Evolutionary conservation across 1,140 invertebrate species (phyloP), one percentile per base, ranked within the genome.

Genomic region (Colletes latitarsis): DNA sequence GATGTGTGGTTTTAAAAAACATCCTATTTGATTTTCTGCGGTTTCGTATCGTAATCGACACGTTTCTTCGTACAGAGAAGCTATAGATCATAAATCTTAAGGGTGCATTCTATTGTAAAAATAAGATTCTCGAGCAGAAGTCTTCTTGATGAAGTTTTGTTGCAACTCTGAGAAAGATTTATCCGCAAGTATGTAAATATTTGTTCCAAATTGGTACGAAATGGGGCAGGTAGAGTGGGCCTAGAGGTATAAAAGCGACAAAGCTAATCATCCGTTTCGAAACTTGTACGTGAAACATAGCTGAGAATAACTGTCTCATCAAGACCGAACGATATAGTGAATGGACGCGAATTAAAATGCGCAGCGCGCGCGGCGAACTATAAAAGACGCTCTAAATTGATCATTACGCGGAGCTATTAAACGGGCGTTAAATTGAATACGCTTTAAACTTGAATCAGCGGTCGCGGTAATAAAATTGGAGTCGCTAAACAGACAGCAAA

Each of bases 381-480:
- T 57, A 41, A 70, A 57, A 14, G 52, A 14, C 21, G 15, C 6
- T 39, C 15, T 53, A 53, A 39, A 55, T 69, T 53, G 49, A 17
- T 69, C 67, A 8, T 66, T 66, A 69, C 67, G 21, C 21, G 49
- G 21, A 9, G 49, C 49, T 19, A 69, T 69, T 69, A 15, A 39
- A 9, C 14, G 4, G 21, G 67, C 21, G 49, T 55, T 55, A 17
- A 66, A 46, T 66, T 46, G 19, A 69, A 53, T 30, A 55, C 14
- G 21, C 67, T 52, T 15, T 9, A 53, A 69, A 53, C 67, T 9
- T 10, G 49, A 69, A 69, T 69, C 17, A 55, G 49, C 49, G n/a
- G 8, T 0, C 0, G 6, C 9, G 19, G 67, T 21, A 55, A 17
- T 39, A 19, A 66, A n/a, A 66, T 43, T 17, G 6, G 10, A 39